These are phyloP conservation scores for Hassar affinis DNA, from an alignment of 2,113 vertebrate genomes.

Conservation along the genomic window DNA sequence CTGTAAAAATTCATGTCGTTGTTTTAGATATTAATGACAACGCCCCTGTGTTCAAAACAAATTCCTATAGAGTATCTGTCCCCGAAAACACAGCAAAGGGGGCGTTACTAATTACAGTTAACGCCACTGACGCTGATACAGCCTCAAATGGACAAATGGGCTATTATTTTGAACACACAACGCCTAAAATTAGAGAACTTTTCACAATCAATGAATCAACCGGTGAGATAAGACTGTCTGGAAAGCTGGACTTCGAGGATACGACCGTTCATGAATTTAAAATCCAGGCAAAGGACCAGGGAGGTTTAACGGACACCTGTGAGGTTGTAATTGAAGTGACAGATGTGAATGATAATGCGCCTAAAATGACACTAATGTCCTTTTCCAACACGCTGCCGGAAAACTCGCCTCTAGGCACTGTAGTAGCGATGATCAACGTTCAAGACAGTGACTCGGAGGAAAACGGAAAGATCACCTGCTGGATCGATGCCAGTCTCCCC, in stretches of 20 bases:
- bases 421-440: conserved; percentile 58
- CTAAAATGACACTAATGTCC: conserved; percentile 60
- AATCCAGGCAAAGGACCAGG: conserved; percentile 68
- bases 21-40: conserved; percentile 74
- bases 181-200: conserved; percentile 46
- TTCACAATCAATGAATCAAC: conserved; percentile 63
- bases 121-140: conserved; percentile 69
- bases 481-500: conserved; percentile 46
- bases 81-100: conserved; percentile 64
- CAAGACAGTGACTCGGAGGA: conserved; percentile 59
- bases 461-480: conserved; percentile 56
- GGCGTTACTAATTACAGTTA: conserved; percentile 56
- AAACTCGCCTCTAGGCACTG: conserved; percentile 51
- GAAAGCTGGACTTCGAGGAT: conserved; percentile 69
- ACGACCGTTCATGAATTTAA: conserved; percentile 64
- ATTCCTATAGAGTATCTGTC: conserved; percentile 53
- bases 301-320: conserved; percentile 64
- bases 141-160: conserved; percentile 59
- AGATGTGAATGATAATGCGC: conserved; percentile 74
- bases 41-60: conserved; percentile 40
- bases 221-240: conserved; percentile 64
- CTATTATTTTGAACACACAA: conserved; percentile 53
- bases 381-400: conserved; percentile 55
- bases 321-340: conserved; percentile 67
- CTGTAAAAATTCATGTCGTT: conserved; percentile 57